Base-by-base conservation (phyloP, 2,888 invertebrate genomes). In the Leucophora obtusa region DNA sequence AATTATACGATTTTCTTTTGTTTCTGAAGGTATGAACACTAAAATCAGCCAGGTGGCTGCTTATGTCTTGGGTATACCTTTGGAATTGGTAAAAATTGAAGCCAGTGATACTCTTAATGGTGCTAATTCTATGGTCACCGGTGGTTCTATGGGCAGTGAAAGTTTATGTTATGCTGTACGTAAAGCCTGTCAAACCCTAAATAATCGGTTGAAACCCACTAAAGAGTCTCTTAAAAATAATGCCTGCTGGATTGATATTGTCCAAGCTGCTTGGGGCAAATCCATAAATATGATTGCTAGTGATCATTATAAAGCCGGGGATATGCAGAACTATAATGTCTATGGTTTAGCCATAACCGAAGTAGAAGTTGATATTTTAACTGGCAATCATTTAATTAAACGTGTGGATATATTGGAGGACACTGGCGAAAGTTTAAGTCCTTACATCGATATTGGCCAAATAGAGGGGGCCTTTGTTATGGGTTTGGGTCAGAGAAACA, bases 401-500 rank as follows among this genome's bases (percentile, higher is more conserved):
- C 91, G 95, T 84, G 94, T 94, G 0, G 95, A 95, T 88, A 88
- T 95, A 14, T 87, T 94, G 14, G 94, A 95, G 87, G 95, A 95
- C 86, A 92, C 92, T 11, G 95, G 95, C 5, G 91, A 93, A 82
- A 94, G 94, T 87, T 88, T 95, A 74, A 95, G 92, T 89, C 95
- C 95, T 1, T 89, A 92, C 84, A 91, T 95, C 54, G 95, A 95
- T 87, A 89, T 95, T 63, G 94, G 93, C 6, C 95, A 95, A 91
- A 92, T 94, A 8, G 94, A 95, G 90, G 96, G 96, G 2, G 94
- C 94, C 0, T 95, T 95, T 83, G 90, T 94, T 0, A 95, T 95
- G 95, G 94, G 91, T 59, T 89, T 91, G n/a, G n/a, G n/a, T n/a
- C n/a, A n/a, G n/a, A n/a, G n/a, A n/a, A n/a, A n/a, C n/a, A n/a